Evolutionary conservation across 2,113 vertebrate species (phyloP).

Genomic region (Raja brachyura): DNA sequence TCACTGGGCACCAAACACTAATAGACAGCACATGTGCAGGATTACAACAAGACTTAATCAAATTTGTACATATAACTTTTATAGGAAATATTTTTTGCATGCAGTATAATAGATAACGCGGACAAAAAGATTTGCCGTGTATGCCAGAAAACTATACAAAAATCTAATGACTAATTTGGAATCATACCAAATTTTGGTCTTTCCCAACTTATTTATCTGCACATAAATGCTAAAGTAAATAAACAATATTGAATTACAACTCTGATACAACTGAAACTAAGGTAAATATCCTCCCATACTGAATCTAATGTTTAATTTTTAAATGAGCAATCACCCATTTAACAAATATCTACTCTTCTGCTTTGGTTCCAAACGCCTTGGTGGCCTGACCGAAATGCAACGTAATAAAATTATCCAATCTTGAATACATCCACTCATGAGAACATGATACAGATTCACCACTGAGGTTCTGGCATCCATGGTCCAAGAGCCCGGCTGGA

Average conservation of each 20-base stretch:
- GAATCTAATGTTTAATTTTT: not conserved
- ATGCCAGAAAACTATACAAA: not conserved
- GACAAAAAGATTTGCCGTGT: not conserved
- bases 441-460: too few relatives aligned
- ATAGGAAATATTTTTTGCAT: not conserved
- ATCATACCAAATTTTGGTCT: not conserved
- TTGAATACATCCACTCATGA: too few relatives aligned
- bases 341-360: not conserved
- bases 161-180: not conserved
- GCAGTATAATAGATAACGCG: not conserved
- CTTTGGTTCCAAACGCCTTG: too few relatives aligned
- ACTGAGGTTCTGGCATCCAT: too few relatives aligned
- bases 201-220: not conserved
- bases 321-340: too few relatives aligned
- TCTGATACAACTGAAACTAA: not conserved
- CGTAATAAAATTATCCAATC: too few relatives aligned
- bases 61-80: not conserved
- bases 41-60: not conserved
- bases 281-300: too few relatives aligned
- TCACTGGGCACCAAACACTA: not conserved
- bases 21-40: not conserved
- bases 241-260: not conserved
- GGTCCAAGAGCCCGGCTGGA: too few relatives aligned
- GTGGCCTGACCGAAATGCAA: too few relatives aligned
- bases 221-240: not conserved